Evolutionary conservation across 2,113 vertebrate species (phyloP).

Genomic region (Lamprotornis superbus): DNA sequence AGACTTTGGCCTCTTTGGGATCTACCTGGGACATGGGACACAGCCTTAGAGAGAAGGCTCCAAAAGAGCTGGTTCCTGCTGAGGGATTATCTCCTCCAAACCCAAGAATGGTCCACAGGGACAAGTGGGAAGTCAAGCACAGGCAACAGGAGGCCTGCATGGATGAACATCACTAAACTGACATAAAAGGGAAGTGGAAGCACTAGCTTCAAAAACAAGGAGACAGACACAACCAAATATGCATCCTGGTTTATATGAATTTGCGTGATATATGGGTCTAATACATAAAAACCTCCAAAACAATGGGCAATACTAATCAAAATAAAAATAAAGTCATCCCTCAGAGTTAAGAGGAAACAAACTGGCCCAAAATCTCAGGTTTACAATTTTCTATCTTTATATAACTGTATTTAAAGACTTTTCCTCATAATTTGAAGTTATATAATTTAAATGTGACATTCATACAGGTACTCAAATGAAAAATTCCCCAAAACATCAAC

Average conservation of each 20-base stretch:
- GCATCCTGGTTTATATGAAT: background rate
- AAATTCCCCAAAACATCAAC: background rate
- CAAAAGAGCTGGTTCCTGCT: background rate
- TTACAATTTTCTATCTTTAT: background rate
- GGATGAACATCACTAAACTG: background rate
- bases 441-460: background rate
- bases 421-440: background rate
- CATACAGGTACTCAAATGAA: background rate
- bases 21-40: background rate
- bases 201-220: background rate
- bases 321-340: background rate
- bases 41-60: background rate
- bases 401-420: background rate
- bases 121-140: background rate
- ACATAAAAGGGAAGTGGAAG: background rate
- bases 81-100: background rate
- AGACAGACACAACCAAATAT: background rate
- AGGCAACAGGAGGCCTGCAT: background rate
- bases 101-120: background rate
- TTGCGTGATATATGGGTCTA: background rate
- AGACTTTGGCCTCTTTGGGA: background rate
- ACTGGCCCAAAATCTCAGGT: background rate
- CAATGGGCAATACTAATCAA: background rate
- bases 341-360: background rate
- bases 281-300: background rate